A percentile compares a stretch with the other conserved stretches of the same genome.
These are phyloP conservation scores for Dolichallabes microphthalmus DNA, from an alignment of 2,113 vertebrate genomes.

Conservation along the genomic window DNA sequence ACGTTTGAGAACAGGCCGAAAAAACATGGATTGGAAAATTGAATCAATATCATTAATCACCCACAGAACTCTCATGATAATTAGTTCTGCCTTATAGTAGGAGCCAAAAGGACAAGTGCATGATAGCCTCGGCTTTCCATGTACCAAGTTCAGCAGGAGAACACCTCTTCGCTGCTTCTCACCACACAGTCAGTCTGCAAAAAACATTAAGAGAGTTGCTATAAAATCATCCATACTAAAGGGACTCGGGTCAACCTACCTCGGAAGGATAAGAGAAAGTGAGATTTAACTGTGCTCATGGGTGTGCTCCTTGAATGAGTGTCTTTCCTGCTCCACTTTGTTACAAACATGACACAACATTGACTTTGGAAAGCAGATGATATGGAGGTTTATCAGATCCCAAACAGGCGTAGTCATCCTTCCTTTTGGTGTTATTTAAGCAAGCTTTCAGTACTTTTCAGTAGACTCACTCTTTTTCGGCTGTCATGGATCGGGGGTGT, in stretches of 20 bases:
- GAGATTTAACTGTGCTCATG: background rate
- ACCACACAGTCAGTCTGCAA: background rate
- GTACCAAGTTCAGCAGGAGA: constrained; percentile 53
- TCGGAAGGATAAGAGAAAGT: constrained; percentile 28
- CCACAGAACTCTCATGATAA: constrained; percentile 72
- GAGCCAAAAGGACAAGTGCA: constrained; percentile 57
- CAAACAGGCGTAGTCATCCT: constrained; percentile 57
- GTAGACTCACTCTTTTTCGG: background rate
- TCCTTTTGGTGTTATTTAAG: constrained; percentile 41
- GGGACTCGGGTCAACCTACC: constrained; percentile 8
- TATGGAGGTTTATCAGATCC: constrained; percentile 55
- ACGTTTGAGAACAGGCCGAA: constrained; percentile 64
- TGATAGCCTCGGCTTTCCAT: constrained; percentile 56
- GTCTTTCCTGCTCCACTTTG: constrained; percentile 40
- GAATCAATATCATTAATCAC: constrained; percentile 81
- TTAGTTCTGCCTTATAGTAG: constrained; percentile 75
- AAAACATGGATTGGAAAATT: constrained; percentile 72
- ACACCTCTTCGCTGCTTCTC: constrained; percentile 5
- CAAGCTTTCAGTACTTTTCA: background rate
- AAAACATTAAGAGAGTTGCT: background rate
- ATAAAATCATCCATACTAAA: background rate
- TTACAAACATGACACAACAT: constrained; percentile 56
- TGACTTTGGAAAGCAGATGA: constrained; percentile 56
- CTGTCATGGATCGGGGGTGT: constrained; percentile 27
- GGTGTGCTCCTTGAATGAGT: constrained; percentile 24